Evolutionary conservation across 1,140 invertebrate species (phyloP).

Genomic region (Drosophila pseudoobscura): DNA sequence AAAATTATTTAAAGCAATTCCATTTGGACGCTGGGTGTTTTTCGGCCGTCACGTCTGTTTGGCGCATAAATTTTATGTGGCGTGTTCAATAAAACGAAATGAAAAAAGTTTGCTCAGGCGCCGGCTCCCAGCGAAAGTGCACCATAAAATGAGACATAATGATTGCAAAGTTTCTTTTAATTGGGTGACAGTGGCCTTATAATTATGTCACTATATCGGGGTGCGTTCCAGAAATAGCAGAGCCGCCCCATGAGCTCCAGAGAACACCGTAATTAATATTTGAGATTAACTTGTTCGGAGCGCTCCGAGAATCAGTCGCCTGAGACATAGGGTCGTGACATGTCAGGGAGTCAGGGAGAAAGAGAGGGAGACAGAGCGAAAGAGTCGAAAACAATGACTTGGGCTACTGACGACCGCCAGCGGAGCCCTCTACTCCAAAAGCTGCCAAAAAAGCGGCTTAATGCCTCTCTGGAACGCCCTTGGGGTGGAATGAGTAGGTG

Average conservation of each 20-base stretch:
- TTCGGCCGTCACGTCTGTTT: slow-evolving; percentile 58
- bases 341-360: too few relatives aligned
- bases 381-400: too few relatives aligned
- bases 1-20: slow-evolving; percentile 59
- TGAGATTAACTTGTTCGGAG: too few relatives aligned
- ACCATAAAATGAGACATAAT: slow-evolving; percentile 53
- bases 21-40: neutral
- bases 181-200: slow-evolving; percentile 48
- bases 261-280: too few relatives aligned
- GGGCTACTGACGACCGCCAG: neutral
- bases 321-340: too few relatives aligned
- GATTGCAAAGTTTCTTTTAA: slow-evolving; percentile 58
- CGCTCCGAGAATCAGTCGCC: too few relatives aligned
- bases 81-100: slow-evolving; percentile 58
- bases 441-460: too few relatives aligned
- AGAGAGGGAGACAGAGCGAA: too few relatives aligned
- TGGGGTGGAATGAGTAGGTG: neutral
- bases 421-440: too few relatives aligned
- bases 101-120: slow-evolving; percentile 44
- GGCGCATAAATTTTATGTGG: slow-evolving; percentile 66
- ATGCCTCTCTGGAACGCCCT: too few relatives aligned
- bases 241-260: neutral
- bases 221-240: slow-evolving; percentile 2
- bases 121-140: slow-evolving; percentile 16
- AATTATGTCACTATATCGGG: slow-evolving; percentile 35